Conservation (phyloP, 2,797 vertebrate species). For the Amblyopsis hoosieri region DNA sequence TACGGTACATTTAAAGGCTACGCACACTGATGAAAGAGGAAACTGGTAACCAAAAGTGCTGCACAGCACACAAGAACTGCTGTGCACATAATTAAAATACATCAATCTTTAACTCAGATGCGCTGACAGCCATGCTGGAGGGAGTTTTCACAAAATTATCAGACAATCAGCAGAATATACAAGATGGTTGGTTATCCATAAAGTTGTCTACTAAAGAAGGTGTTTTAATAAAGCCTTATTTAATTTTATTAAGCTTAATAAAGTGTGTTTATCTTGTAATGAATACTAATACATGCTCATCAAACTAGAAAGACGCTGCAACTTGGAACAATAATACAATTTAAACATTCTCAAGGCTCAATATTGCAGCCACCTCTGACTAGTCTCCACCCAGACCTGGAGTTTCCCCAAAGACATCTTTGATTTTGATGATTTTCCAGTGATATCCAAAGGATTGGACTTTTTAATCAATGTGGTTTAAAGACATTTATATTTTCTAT, state of each 20-base stretch:
- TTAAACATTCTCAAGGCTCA: conserved; percentile 19
- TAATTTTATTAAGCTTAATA: not conserved
- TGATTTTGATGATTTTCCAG: too few species aligned
- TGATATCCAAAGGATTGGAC: too few species aligned
- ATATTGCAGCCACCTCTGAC: not conserved
- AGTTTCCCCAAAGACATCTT: conserved; percentile 20
- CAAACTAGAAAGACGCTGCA: not conserved
- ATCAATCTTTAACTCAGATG: not conserved
- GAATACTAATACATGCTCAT: not conserved
- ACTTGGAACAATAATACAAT: conserved; percentile 10
- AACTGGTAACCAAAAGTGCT: not conserved
- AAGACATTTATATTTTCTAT: too few species aligned
- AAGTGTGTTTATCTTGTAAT: not conserved
- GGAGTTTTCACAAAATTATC: not conserved
- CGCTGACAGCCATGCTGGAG: not conserved
- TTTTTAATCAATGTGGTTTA: too few species aligned
- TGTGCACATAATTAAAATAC: not conserved
- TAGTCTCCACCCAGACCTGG: conserved; percentile 1
- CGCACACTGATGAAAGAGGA: conserved; percentile 13
- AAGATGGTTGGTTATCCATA: too few species aligned
- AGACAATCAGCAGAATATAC: not conserved
- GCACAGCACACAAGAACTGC: not conserved
- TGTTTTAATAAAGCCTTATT: not conserved
- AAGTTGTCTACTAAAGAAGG: too few species aligned
- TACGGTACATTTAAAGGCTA: not conserved